Conservation (phyloP, 2,888 invertebrate species). For the Chouioia cunea region DNA sequence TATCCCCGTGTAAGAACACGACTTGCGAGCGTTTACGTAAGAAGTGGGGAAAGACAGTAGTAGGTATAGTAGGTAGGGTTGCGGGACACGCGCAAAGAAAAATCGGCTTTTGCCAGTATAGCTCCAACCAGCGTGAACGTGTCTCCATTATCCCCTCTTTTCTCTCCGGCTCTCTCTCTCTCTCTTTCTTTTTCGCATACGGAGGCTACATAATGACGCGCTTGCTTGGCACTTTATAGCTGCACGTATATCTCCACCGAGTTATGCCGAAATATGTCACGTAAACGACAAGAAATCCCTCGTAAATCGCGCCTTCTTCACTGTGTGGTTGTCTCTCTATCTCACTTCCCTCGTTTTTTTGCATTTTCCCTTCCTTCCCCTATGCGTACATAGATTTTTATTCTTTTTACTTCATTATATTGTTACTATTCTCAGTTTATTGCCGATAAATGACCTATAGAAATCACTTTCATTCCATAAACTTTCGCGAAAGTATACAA, state of each 20-base stretch:
- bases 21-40: constrained; percentile 40
- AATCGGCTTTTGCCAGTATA: constrained; percentile 62
- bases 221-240: constrained; percentile 49
- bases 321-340: not conserved
- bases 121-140: constrained; percentile 55
- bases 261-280: constrained; percentile 47
- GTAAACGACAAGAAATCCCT: constrained; percentile 34
- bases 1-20: constrained; percentile 61
- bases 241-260: constrained; percentile 46
- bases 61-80: constrained; percentile 27
- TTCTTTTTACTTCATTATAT: no score
- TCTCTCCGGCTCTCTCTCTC: constrained; percentile 41
- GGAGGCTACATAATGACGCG: constrained; percentile 53
- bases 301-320: constrained; percentile 20
- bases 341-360: no score
- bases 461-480: no score
- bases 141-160: constrained; percentile 59
- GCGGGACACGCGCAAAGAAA: constrained; percentile 59
- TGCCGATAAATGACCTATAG: no score
- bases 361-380: no score
- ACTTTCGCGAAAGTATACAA: no score
- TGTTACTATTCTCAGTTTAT: no score
- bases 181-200: constrained; percentile 36
- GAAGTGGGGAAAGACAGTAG: no score
- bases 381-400: no score